Percentiles rank a stretch among this genome's conserved stretches.
These are phyloP conservation scores for Phataginus tetradactyla DNA, from an alignment of 2,797 vertebrate genomes.

Conservation along the genomic window DNA sequence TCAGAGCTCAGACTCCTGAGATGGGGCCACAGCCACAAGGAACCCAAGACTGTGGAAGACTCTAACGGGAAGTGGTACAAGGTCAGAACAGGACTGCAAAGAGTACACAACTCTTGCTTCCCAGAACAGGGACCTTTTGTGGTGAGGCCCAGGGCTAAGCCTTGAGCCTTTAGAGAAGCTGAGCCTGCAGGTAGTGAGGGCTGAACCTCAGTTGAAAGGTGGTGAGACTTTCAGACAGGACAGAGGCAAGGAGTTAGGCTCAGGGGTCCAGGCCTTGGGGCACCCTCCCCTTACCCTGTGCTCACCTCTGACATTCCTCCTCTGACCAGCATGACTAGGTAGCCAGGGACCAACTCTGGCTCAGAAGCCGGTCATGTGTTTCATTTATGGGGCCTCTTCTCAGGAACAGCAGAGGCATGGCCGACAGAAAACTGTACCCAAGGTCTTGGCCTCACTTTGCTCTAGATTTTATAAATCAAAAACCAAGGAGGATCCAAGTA, in stretches of 20 bases:
- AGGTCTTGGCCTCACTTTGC: not conserved
- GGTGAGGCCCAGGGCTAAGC: not conserved
- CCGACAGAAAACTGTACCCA: not conserved
- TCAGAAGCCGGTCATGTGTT: not conserved
- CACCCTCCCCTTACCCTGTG: rapidly evolving
- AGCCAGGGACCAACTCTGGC: not conserved
- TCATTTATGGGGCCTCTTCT: not conserved
- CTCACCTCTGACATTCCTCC: rapidly evolving
- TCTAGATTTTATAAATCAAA: not conserved
- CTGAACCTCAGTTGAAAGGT: not conserved
- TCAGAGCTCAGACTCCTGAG: not conserved
- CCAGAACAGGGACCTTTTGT: not conserved
- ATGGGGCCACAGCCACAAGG: no score
- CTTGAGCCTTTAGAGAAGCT: not conserved
- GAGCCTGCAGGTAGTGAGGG: not conserved
- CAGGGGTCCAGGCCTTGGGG: not conserved
- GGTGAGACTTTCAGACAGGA: not conserved
- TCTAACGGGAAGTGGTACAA: not conserved
- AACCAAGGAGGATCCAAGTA: not conserved
- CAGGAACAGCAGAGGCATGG: not conserved
- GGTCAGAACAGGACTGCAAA: not conserved
- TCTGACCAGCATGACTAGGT: not conserved
- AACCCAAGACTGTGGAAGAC: not conserved
- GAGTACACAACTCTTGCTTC: not conserved
- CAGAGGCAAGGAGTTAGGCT: not conserved